These are phyloP conservation scores for Ginglymostoma cirratum DNA, from an alignment of 2,113 vertebrate genomes.

Conservation along the genomic window DNA sequence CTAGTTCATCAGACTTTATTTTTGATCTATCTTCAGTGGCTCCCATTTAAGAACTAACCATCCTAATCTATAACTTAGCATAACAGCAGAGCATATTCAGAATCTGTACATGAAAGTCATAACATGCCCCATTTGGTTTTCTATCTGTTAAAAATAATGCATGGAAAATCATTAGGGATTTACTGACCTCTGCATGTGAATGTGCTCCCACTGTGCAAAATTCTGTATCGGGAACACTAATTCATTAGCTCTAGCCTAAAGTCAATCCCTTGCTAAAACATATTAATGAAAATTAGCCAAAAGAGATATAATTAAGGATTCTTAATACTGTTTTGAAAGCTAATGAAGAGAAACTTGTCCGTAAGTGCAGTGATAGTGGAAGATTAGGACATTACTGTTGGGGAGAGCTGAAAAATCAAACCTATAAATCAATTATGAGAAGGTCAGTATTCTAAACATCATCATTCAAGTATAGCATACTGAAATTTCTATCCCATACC, in stretches of 20 bases:
- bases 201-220: conserved; percentile 1
- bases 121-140: conserved; percentile 4
- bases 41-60: conserved; percentile 5
- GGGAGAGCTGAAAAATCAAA: background rate
- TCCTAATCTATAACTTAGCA: conserved; percentile 10
- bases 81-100: background rate
- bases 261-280: conserved; percentile 12
- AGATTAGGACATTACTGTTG: background rate
- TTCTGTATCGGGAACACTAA: conserved; percentile 5
- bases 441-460: background rate
- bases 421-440: conserved; percentile 12
- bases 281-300: conserved; percentile 29
- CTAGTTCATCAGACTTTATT: background rate
- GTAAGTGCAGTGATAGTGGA: background rate
- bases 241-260: conserved; percentile 32
- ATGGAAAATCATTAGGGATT: background rate
- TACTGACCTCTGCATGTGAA: conserved; percentile 14
- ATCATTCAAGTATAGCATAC: background rate
- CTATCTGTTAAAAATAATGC: conserved; percentile 29
- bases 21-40: background rate
- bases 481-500: background rate
- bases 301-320: conserved; percentile 30
- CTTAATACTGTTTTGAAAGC: conserved; percentile 24
- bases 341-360: conserved; percentile 20
- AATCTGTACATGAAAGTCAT: conserved; percentile 9